phyloP scores from a whole-genome alignment of 2,113 vertebrate genomes.

The Mellivora capensis region DNA sequence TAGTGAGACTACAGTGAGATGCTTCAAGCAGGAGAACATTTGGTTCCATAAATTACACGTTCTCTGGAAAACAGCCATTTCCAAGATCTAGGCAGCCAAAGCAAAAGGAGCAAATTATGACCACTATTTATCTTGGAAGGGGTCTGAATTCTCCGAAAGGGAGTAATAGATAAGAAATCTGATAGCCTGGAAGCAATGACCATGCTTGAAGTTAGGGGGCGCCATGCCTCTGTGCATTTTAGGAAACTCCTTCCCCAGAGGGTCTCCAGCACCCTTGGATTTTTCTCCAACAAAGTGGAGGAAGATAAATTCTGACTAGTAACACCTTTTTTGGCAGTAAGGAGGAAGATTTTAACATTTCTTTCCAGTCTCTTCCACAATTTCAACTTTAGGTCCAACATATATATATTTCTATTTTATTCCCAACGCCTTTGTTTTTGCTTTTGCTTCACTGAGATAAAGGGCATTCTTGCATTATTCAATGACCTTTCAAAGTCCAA shows the following conservation, averaged over 20 bases:
- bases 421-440: not conserved
- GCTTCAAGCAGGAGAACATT: constrained; percentile 45
- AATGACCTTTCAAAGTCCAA: constrained; percentile 2
- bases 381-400: not conserved
- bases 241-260: not conserved
- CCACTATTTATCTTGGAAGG: constrained; percentile 70
- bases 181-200: constrained; percentile 39
- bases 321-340: not conserved
- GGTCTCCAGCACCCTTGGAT: not conserved
- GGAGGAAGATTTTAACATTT: not conserved
- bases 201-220: constrained; percentile 70
- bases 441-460: not conserved
- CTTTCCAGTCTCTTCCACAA: not conserved
- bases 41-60: constrained; percentile 60
- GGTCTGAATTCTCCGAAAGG: constrained; percentile 42
- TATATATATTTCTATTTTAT: not conserved
- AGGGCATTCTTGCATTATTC: not conserved
- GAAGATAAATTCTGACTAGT: not conserved
- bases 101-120: constrained; percentile 61
- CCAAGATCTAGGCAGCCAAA: constrained; percentile 49
- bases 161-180: constrained; percentile 38
- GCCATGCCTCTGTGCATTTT: not conserved
- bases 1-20: constrained; percentile 6
- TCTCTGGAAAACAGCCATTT: constrained; percentile 65
- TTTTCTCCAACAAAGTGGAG: not conserved